Conservation (phyloP, 1,140 invertebrate genomes). For the Chelonus insularis region DNA sequence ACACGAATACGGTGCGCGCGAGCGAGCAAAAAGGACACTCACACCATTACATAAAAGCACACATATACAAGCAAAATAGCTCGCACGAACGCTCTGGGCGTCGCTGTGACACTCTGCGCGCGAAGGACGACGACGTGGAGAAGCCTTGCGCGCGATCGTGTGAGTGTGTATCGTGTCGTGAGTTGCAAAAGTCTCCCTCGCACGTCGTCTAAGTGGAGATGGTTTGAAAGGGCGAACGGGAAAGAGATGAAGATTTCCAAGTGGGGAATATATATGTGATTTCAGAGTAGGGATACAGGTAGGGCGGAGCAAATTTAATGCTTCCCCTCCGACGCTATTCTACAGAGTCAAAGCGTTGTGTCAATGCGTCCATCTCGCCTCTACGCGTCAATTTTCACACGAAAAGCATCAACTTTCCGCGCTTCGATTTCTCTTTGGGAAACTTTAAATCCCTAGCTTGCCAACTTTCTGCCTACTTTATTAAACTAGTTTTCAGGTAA, state of each 20-base stretch:
- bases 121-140: constrained; percentile 42
- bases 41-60: constrained; percentile 22
- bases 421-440: constrained; percentile 28
- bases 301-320: constrained; percentile 26
- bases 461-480: too few relatives aligned
- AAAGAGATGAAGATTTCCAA: too few relatives aligned
- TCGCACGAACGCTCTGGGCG: constrained; percentile 42
- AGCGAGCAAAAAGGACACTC: constrained; percentile 14
- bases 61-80: constrained; percentile 34
- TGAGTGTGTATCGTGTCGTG: constrained; percentile 27
- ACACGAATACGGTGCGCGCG: background rate
- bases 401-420: constrained; percentile 46
- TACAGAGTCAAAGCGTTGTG: constrained; percentile 32
- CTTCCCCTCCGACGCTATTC: constrained; percentile 29
- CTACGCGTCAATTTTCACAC: constrained; percentile 54
- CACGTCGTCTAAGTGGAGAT: constrained; percentile 13
- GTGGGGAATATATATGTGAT: too few relatives aligned
- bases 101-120: constrained; percentile 44
- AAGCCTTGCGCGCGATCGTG: constrained; percentile 31
- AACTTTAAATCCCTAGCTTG: background rate
- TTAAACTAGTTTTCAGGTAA: too few relatives aligned
- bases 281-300: constrained; percentile 15
- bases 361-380: constrained; percentile 43
- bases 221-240: constrained; percentile 19
- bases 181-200: constrained; percentile 13